Base-by-base conservation (phyloP, 2,113 vertebrate genomes). In the Nothobranchius kuhntae region DNA sequence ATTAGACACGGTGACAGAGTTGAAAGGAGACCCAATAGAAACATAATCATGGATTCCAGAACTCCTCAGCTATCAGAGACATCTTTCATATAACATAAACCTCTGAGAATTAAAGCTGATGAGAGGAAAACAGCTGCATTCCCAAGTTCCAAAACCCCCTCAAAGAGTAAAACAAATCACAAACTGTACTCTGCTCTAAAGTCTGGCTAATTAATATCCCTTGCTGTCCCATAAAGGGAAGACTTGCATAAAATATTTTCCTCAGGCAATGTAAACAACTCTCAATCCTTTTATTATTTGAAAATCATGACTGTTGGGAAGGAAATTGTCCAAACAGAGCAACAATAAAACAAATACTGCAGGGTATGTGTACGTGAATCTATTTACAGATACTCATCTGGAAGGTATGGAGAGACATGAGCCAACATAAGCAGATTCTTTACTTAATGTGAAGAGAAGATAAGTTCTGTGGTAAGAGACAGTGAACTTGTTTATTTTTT, bases 1-100 rank as follows among this genome's bases (percentile, higher is more conserved):
- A 75, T 87, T 76, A 82, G 83, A 83, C 73, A 77, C 68, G 70
- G 75, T n/a, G 75, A 80, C 51, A 52, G 48, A 87, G 83, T 88
- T 80, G 65, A 88, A 89, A 82, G 80, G 50, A 56, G 74, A 54
- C 46, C 7, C 75, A 78, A 83, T 65, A 85, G 73, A 84, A 84
- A 76, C 86, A 85, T 74, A 74, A 86, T 75, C 59, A 35, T 0
- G n/a, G 62, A 67, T 75, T 80, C 60, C 53, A 46, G 59, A 59
- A 71, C 60, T 68, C 78, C 68, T 80, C 67, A 42, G 70, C 77
- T 54, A 78, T 83, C 79, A 57, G 47, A 69, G 70, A 64, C 59
- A 63, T 79, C 68, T 81, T 65, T 75, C 56, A 78, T 80, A 81
- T 12, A 65, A 76, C 36, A 36, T 60, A 61, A 79, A 83, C 54